Conservation (phyloP, 1,140 invertebrate species). For the Caerostris darwini region DNA sequence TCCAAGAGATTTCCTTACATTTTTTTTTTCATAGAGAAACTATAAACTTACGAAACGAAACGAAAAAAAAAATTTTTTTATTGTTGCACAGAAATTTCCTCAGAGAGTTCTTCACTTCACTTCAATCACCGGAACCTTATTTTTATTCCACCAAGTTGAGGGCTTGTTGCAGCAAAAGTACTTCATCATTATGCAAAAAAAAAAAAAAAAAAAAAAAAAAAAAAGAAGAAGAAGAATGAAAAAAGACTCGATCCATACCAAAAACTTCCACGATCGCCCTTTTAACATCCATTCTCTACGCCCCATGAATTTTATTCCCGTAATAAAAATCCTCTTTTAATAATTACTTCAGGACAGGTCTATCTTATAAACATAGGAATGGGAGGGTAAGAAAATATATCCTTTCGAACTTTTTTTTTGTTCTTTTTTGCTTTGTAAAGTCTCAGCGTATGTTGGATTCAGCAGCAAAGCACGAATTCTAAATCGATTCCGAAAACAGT, state of each 20-base stretch:
- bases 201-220: too few species aligned
- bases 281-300: slow-evolving; percentile 61
- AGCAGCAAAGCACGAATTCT: not conserved
- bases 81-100: too few species aligned
- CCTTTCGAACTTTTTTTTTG: not conserved
- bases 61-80: too few species aligned
- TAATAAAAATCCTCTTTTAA: slow-evolving; percentile 66
- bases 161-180: too few species aligned
- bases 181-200: too few species aligned
- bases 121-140: too few species aligned
- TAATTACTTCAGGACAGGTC: slow-evolving; percentile 59
- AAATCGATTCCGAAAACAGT: too few species aligned
- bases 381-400: not conserved
- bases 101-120: too few species aligned
- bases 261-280: not conserved
- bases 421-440: not conserved
- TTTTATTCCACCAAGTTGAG: too few species aligned
- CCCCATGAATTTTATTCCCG: slow-evolving; percentile 65
- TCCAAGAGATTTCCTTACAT: not conserved
- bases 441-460: too few species aligned
- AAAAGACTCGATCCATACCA: not conserved
- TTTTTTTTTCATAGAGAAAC: not conserved
- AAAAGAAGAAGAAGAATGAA: not conserved
- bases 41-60: too few species aligned
- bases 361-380: slow-evolving; percentile 19